A percentile compares a stretch with the other conserved stretches of the same genome.
Conservation (phyloP, 2,113 vertebrate species). For the Phylloscopus trochilus region DNA sequence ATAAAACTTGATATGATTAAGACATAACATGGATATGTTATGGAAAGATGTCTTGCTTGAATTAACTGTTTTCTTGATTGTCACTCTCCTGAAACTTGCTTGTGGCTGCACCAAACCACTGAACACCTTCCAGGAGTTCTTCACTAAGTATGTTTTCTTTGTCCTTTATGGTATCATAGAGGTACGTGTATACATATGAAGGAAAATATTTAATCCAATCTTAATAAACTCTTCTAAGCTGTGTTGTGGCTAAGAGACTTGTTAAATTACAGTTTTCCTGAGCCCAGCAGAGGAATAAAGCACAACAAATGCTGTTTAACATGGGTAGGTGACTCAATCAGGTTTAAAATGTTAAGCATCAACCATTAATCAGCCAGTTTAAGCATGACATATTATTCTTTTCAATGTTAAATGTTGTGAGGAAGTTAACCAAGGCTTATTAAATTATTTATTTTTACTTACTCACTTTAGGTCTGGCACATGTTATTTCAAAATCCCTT, state of each 20-base stretch:
- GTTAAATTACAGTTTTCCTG: neutral
- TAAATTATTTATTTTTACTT: slow-evolving; percentile 31
- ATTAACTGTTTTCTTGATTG: neutral
- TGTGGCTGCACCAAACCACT: neutral
- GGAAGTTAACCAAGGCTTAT: neutral
- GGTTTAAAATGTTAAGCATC: neutral
- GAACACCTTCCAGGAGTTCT: neutral
- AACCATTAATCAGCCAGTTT: neutral
- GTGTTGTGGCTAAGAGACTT: neutral
- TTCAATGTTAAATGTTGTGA: neutral
- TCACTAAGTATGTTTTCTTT: neutral
- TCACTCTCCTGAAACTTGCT: neutral
- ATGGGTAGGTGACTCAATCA: neutral
- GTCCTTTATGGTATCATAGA: neutral
- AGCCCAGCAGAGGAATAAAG: neutral
- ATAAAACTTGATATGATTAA: neutral
- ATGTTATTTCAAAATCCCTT: slow-evolving; percentile 23
- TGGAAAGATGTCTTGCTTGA: neutral
- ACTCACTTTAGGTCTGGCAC: neutral
- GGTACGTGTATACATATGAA: neutral
- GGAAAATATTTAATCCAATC: neutral
- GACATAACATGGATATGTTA: neutral
- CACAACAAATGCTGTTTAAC: neutral
- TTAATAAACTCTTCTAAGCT: neutral
- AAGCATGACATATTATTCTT: neutral